phyloP scores from a whole-genome alignment of 1,140 invertebrate genomes.

The Pogonus chalceus region DNA sequence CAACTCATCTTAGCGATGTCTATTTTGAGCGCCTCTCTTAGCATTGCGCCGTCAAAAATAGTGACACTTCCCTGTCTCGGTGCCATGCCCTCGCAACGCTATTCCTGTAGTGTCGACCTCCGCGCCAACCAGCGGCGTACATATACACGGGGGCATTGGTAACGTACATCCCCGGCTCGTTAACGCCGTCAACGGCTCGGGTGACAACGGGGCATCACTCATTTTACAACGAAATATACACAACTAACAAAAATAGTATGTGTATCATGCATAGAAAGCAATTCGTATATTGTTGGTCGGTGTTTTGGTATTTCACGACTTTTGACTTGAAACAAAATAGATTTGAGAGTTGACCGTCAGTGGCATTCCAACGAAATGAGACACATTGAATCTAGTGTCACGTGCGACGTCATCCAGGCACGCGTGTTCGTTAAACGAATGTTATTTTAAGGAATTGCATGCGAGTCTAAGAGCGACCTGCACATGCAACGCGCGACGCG shows the following conservation, averaged over 20 bases:
- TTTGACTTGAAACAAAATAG: no score
- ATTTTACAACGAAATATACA: background rate
- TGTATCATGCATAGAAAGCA: no score
- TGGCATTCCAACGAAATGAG: no score
- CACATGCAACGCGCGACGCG: background rate
- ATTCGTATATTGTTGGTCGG: no score
- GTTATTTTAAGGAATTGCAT: background rate
- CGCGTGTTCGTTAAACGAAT: background rate
- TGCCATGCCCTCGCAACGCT: slow-evolving; percentile 38
- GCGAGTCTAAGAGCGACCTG: background rate
- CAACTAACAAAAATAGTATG: background rate
- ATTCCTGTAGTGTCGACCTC: slow-evolving; percentile 37
- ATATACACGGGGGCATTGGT: background rate
- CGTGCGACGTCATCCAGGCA: background rate
- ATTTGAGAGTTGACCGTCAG: background rate
- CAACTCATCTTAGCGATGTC: no score
- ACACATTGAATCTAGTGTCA: background rate
- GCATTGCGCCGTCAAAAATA: slow-evolving; percentile 37
- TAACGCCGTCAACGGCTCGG: slow-evolving; percentile 8
- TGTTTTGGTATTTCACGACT: no score
- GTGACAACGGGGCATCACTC: slow-evolving; percentile 13
- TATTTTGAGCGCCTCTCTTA: slow-evolving; percentile 10
- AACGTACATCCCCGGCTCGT: background rate
- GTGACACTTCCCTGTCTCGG: slow-evolving; percentile 38
- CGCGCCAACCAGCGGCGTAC: background rate